Percentiles rank a stretch among this genome's conserved stretches.
Evolutionary conservation across 2,797 vertebrate species (phyloP).

Genomic region (Amphiprion clarkii): DNA sequence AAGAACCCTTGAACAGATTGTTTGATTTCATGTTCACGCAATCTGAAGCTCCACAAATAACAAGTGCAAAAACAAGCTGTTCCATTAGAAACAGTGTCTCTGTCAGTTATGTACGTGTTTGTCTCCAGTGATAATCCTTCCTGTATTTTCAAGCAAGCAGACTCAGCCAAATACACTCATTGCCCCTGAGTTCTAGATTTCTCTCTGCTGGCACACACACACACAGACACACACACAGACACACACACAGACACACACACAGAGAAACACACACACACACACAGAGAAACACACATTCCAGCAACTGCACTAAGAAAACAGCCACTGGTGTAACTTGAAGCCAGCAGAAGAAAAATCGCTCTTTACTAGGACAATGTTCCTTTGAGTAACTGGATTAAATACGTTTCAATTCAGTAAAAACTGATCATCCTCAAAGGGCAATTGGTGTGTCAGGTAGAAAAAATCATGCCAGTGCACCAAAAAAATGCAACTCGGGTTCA

Average conservation of each 20-base stretch:
- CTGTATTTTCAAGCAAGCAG: slow-evolving; percentile 54
- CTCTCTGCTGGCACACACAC: slow-evolving; percentile 54
- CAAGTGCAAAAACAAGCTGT: slow-evolving; percentile 3
- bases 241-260: slow-evolving; percentile 7
- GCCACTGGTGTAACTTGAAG: slow-evolving; percentile 57
- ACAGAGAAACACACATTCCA: slow-evolving; percentile 65
- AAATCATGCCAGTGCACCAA: neutral
- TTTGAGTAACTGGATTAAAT: slow-evolving; percentile 46
- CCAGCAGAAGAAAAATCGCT: slow-evolving; percentile 38
- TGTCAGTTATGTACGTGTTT: slow-evolving; percentile 12
- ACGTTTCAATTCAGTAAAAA: slow-evolving; percentile 46
- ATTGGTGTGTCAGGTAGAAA: slow-evolving; percentile 23
- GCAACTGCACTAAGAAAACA: slow-evolving; percentile 73
- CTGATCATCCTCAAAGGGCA: slow-evolving; percentile 31
- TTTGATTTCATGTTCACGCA: neutral
- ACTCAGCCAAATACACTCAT: slow-evolving; percentile 72
- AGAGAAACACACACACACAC: slow-evolving; percentile 20
- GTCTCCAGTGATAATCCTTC: slow-evolving; percentile 39
- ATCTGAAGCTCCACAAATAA: neutral
- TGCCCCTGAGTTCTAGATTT: slow-evolving; percentile 69
- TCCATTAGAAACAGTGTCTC: neutral
- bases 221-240: slow-evolving; percentile 25
- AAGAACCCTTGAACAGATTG: neutral
- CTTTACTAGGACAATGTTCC: slow-evolving; percentile 40
- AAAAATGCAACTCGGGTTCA: neutral